phyloP scores from a whole-genome alignment of 2,888 invertebrate genomes.

The Conomelus anceps region DNA sequence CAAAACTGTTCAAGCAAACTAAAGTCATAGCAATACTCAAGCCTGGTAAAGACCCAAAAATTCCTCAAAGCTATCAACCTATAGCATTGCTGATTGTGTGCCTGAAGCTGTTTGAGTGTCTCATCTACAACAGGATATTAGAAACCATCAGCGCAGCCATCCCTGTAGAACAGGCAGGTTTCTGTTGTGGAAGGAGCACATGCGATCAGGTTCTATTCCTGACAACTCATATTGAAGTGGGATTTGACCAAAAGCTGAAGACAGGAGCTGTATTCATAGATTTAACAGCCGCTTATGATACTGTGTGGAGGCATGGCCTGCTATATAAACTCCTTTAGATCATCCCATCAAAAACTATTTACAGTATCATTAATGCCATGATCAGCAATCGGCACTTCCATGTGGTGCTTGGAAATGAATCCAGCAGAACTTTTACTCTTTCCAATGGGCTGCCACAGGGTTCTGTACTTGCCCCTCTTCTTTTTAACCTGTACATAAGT shows the following conservation, averaged over 20 bases:
- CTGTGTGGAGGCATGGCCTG: too few species aligned
- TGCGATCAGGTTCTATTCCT: neutral
- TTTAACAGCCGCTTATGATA: too few species aligned
- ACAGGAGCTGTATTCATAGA: neutral
- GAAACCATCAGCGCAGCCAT: neutral
- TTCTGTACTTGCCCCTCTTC: too few species aligned
- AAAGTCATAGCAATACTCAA: neutral
- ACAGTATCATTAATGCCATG: too few species aligned
- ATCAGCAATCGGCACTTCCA: too few species aligned
- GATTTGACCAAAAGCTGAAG: neutral
- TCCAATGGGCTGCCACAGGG: too few species aligned
- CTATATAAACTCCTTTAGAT: too few species aligned
- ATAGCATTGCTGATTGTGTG: neutral
- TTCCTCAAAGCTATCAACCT: neutral
- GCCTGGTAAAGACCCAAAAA: neutral
- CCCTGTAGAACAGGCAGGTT: neutral
- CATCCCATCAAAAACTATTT: too few species aligned
- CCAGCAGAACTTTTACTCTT: too few species aligned
- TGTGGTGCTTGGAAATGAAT: too few species aligned
- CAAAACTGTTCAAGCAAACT: neutral
- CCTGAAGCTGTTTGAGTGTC: neutral
- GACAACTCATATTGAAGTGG: neutral
- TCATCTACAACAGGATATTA: neutral
- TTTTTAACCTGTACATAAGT: too few species aligned
- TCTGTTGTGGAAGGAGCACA: neutral